Evolutionary conservation across 2,888 invertebrate species (phyloP), one percentile per base, ranked within the genome.

Genomic region (Clostera curtula): DNA sequence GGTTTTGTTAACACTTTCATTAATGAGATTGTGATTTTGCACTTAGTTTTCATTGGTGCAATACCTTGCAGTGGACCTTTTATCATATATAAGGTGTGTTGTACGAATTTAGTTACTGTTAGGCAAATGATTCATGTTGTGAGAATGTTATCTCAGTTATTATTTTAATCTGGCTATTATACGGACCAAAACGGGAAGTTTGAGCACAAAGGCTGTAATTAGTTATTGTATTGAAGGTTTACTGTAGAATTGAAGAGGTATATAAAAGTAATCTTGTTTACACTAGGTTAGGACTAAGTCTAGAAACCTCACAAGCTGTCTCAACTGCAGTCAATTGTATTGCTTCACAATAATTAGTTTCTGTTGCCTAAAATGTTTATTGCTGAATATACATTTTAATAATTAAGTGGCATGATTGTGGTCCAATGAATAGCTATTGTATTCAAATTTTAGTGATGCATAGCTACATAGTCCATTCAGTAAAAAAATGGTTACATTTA

Each of bases 121-220:
- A 54, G 54, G 56, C 34, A 55, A 67, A 67, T 82, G 80, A 82
- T 69, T 82, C 82, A 80, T 75, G 58, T 56, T 62, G 59, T 52
- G 72, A 60, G 80, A 77, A 83, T 80, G 79, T 70, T 62, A 56
- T 45, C 62, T 55, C 58, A 56, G 59, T 64, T 71, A 69, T 61
- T 63, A 53, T 63, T 60, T 40, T 64, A 59, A 46, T 63, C 54
- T 50, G 49, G 47, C 54, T 65, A 59, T 62, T 64, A 65, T 55
- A 62, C 51, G 38, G 44, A 42, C 61, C 53, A 51, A 64, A 67
- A 66, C 60, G 66, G 69, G 68, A 69, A 66, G 63, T 56, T 45
- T 45, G 54, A 45, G 43, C 43, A 48, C 36, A 42, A 40, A 40
- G 44, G 40, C 36, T 42, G 31, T 32, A 34, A 40, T 35, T 47